Evolutionary conservation across 1,140 invertebrate genomes (phyloP).

Genomic region (Solenopsis fugax): DNA sequence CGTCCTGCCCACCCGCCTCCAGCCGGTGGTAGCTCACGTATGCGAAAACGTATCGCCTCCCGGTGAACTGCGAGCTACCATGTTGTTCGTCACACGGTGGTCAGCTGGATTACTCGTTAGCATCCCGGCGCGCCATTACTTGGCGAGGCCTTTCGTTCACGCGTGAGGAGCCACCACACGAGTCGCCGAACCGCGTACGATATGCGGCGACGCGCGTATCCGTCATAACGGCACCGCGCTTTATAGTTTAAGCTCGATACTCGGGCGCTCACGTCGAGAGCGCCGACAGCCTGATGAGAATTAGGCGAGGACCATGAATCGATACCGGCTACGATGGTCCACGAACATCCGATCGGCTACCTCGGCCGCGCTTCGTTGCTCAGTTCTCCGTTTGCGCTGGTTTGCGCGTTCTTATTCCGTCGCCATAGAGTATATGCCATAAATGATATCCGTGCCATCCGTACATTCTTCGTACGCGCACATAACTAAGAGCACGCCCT

Average conservation of each 20-base stretch:
- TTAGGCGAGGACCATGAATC: not conserved
- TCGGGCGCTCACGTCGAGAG: not conserved
- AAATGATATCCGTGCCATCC: no score
- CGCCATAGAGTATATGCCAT: slow-evolving; percentile 21
- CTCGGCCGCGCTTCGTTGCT: slow-evolving; percentile 26
- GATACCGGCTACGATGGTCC: slow-evolving; percentile 15
- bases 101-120: slow-evolving; percentile 76
- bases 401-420: slow-evolving; percentile 34
- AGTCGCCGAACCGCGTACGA: slow-evolving; percentile 72
- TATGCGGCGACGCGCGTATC: slow-evolving; percentile 53
- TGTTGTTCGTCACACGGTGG: slow-evolving; percentile 72
- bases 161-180: slow-evolving; percentile 43
- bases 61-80: slow-evolving; percentile 72
- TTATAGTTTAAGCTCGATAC: not conserved
- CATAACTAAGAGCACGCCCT: no score
- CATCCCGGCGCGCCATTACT: slow-evolving; percentile 70
- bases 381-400: no score
- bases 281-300: not conserved
- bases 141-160: slow-evolving; percentile 47
- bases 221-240: slow-evolving; percentile 70
- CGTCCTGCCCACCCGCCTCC: slow-evolving; percentile 23
- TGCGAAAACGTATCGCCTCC: slow-evolving; percentile 71
- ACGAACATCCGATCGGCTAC: not conserved
- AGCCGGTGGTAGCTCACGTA: slow-evolving; percentile 62
- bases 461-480: no score